phyloP scores from a whole-genome alignment of 2,113 vertebrate species.

The human (Homo sapiens) region DNA sequence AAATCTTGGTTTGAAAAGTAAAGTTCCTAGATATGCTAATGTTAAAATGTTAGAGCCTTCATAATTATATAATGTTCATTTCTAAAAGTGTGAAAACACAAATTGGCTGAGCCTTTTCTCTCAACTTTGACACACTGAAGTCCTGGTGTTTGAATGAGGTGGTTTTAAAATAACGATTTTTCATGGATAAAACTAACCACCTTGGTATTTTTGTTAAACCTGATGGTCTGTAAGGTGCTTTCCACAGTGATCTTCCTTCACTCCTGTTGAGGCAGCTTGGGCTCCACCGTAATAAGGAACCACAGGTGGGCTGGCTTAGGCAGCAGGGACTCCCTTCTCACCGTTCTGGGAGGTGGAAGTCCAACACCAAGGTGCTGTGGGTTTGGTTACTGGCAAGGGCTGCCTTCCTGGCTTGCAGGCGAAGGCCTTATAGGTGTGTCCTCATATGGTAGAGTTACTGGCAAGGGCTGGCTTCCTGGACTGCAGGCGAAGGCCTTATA shows the following conservation, averaged over 20 bases:
- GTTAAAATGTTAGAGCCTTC: neutral
- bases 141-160: neutral
- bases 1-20: neutral
- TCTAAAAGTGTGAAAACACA: accelerated
- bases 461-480: too few species aligned
- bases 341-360: too few species aligned
- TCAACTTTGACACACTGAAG: too few species aligned
- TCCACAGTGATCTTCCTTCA: neutral
- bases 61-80: neutral
- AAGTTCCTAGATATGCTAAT: neutral
- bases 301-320: too few species aligned
- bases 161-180: neutral
- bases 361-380: neutral
- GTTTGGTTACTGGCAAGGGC: neutral
- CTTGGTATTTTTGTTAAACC: too few species aligned
- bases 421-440: too few species aligned
- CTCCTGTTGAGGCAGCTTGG: neutral
- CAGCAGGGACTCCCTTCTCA: neutral
- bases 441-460: too few species aligned
- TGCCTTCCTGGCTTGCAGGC: accelerated
- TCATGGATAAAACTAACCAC: accelerated
- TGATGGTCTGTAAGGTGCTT: neutral
- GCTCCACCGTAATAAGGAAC: too few species aligned
- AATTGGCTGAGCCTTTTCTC: too few species aligned
- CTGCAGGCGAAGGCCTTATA: neutral